phyloP scores from a whole-genome alignment of 2,113 vertebrate genomes.

The Phalacrocorax aristotelis region DNA sequence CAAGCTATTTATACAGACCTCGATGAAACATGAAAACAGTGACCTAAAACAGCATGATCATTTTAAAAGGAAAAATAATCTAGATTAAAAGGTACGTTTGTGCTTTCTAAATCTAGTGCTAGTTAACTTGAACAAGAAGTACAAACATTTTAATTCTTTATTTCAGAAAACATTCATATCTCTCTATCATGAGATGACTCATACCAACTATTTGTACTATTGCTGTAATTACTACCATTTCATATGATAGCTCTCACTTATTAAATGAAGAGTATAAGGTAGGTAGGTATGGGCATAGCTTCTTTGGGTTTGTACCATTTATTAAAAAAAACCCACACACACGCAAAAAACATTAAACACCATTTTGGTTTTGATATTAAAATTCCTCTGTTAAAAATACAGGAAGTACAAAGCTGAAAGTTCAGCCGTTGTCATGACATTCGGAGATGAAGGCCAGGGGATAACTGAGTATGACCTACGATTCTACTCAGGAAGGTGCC shows the following conservation, averaged over 20 bases:
- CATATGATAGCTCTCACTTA: background rate
- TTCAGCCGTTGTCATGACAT: background rate
- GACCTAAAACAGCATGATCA: background rate
- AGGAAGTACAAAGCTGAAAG: background rate
- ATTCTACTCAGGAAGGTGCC: background rate
- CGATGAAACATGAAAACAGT: background rate
- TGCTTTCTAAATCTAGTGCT: background rate
- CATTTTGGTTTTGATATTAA: background rate
- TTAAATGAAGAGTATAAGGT: background rate
- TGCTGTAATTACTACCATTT: background rate
- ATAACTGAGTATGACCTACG: background rate
- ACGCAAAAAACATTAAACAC: background rate
- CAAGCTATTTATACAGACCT: slow-evolving; percentile 8
- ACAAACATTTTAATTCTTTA: background rate
- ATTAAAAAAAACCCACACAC: background rate
- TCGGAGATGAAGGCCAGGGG: background rate
- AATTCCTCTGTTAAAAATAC: background rate
- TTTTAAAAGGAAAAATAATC: slow-evolving; percentile 5
- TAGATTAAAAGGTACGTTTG: background rate
- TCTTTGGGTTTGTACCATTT: background rate
- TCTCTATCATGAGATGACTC: background rate
- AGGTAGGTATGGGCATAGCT: background rate
- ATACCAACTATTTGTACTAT: background rate
- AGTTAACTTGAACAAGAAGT: background rate
- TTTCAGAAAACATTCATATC: background rate